A percentile compares a stretch with the other conserved stretches of the same genome.
phyloP scores from a whole-genome alignment of 2,113 vertebrate species.

The Elachura formosa region DNA sequence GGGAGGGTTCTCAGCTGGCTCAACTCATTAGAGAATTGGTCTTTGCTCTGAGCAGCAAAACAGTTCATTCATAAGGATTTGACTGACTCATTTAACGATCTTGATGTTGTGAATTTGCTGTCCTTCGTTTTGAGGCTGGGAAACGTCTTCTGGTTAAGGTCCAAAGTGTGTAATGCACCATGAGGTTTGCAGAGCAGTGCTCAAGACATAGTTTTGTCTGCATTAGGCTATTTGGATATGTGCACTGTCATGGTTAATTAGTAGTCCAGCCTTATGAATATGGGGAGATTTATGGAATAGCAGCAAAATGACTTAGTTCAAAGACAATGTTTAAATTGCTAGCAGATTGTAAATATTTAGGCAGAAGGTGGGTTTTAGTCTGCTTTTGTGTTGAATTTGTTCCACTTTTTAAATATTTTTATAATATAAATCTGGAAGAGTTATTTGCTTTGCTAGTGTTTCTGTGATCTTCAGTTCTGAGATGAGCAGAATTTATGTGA shows the following conservation, averaged over 20 bases:
- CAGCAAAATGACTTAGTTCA: neutral
- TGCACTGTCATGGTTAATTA: neutral
- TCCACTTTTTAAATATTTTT: neutral
- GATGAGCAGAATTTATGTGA: neutral
- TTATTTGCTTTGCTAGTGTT: neutral
- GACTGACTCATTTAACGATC: neutral
- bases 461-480: neutral
- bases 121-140: neutral
- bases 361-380: neutral
- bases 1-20: neutral
- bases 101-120: neutral
- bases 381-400: neutral
- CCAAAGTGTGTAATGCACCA: neutral
- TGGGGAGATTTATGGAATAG: neutral
- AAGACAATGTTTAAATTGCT: neutral
- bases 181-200: neutral
- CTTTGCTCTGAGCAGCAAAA: neutral
- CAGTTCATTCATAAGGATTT: neutral
- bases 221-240: neutral
- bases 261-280: neutral
- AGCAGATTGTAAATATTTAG: neutral
- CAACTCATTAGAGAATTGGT: neutral
- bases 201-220: neutral
- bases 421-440: neutral
- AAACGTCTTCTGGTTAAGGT: neutral